Base-by-base conservation (phyloP, 2,888 invertebrate genomes). In the Meteorus cinctellus region DNA sequence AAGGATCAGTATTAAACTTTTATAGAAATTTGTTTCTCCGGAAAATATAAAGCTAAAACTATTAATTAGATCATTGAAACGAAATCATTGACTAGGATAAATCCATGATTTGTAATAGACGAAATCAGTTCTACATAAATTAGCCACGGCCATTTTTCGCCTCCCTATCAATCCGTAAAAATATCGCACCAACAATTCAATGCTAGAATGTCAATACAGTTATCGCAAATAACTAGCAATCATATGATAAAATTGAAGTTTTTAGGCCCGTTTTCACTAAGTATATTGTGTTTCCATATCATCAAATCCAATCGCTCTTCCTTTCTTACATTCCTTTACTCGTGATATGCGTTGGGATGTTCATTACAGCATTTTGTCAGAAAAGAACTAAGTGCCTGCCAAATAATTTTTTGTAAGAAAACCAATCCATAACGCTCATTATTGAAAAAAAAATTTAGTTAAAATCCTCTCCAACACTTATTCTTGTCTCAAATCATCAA, bases 1-100 rank as follows among this genome's bases (percentile, higher is more conserved):
- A 19, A 55, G 19, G 4, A 19, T n/a, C 48, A 5, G 5, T 48
- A 5, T n/a, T 48, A 16, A 19, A 10, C 2, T 24, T 19, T 31
- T 8, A n/a, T n/a, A 16, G 10, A 63, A 63, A 63, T 34, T 63
- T 6, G 19, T 63, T 41, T 14, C 4, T 62, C 29, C 14, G 34
- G 14, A 63, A 6, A n/a, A 36, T 6, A 10, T 0, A 65, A 36
- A 34, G 24, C 36, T 65, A 19, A n/a, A 65, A 63, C 63, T 31
- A 41, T n/a, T 65, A 2, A 65, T 34, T 19, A 65, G n/a, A 8
- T 65, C 36, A 24, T 19, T 12, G 41, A 41, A 65, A 41, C 1
- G 36, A 65, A 55, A 19, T 19, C 19, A 55, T 55, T 65, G 65
- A 65, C 65, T 65, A 65, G 65, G 31, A 19, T 12, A 19, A 65